These are phyloP conservation scores for Papilio gigon DNA, from an alignment of 2,888 invertebrate species.

Conservation along the genomic window DNA sequence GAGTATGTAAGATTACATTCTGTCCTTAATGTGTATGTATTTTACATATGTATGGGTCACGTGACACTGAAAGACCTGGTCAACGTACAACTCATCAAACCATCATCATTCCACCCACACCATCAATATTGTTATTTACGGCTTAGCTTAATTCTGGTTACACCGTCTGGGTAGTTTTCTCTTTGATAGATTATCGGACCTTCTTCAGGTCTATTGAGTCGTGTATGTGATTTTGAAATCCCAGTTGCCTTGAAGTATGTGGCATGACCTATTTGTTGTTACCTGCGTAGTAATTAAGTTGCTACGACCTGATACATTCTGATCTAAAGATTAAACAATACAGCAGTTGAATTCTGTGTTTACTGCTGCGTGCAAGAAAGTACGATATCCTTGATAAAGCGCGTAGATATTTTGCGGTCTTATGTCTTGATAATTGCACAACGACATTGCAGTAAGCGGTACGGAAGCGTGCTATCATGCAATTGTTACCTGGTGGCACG, in stretches of 20 bases:
- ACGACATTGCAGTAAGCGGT: neutral
- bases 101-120: neutral
- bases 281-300: neutral
- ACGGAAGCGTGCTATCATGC: conserved; percentile 11
- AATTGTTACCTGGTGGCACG: conserved; percentile 15
- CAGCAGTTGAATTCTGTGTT: conserved; percentile 1
- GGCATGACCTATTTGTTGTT: neutral
- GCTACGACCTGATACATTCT: neutral
- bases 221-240: no score
- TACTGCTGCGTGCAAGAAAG: neutral
- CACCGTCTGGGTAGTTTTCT: no score
- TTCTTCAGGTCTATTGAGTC: no score
- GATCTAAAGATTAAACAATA: neutral
- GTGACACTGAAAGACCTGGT: neutral
- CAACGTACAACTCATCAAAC: neutral
- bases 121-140: neutral
- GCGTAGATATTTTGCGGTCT: neutral
- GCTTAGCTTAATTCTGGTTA: no score
- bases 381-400: neutral
- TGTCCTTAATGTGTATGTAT: neutral
- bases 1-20: neutral
- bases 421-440: neutral
- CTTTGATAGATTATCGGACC: conserved; percentile 3
- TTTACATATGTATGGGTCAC: neutral
- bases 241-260: neutral